Conservation (phyloP, 35 echinoderm and acorn worm species). For the Apostichopus californicus region DNA sequence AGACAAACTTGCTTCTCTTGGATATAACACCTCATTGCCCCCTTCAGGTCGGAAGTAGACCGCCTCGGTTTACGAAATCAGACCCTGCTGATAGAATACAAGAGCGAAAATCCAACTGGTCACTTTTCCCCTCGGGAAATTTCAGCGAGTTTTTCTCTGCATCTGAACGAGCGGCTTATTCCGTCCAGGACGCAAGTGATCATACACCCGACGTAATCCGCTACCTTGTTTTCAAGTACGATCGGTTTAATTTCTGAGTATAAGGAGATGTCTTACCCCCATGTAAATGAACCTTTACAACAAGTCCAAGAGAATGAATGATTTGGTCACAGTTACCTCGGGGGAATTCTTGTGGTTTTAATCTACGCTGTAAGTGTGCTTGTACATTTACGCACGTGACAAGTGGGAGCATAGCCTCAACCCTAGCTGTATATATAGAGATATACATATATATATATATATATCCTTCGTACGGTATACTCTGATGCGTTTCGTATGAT, state of each 20-base stretch:
- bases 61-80: too few species aligned
- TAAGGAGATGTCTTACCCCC: neutral
- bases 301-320: neutral
- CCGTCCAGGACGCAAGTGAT: neutral
- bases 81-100: too few species aligned
- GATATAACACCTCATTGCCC: too few species aligned
- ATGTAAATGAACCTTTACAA: slow-evolving; percentile 10
- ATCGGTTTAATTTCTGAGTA: neutral
- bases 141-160: neutral
- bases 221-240: neutral
- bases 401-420: neutral
- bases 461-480: too few species aligned
- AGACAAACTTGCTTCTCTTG: too few species aligned
- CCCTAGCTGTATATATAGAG: too few species aligned
- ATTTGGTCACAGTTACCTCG: neutral
- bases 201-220: neutral
- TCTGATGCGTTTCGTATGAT: neutral
- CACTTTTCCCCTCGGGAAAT: neutral
- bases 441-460: too few species aligned
- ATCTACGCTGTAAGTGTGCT: neutral
- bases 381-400: neutral
- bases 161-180: neutral
- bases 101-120: neutral
- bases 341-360: neutral
- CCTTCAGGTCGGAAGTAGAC: too few species aligned